These are phyloP conservation scores for Sarotherodon lohbergeri DNA, from an alignment of 2,113 vertebrate species.

Conservation along the genomic window DNA sequence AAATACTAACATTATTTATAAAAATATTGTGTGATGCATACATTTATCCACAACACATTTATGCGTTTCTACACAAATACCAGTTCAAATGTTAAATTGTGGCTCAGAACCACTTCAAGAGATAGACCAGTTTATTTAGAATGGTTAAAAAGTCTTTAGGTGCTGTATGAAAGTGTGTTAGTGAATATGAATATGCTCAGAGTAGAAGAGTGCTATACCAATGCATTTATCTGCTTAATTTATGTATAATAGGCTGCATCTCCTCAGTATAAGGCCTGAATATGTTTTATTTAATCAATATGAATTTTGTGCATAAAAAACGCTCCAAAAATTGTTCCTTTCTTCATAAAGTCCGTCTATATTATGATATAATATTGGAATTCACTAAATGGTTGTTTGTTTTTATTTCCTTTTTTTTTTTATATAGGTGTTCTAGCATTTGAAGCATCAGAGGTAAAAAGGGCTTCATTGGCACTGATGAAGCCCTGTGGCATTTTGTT, in stretches of 20 bases:
- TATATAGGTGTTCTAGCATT: too few species aligned
- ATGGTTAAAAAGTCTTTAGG: not conserved
- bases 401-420: too few species aligned
- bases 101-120: not conserved
- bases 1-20: too few species aligned
- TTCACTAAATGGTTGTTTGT: not conserved
- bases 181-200: not conserved
- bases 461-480: too few species aligned
- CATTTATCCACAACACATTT: too few species aligned
- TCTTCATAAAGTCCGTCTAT: rapidly evolving
- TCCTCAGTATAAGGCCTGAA: not conserved
- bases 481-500: too few species aligned
- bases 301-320: not conserved
- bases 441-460: too few species aligned
- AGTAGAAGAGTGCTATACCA: not conserved
- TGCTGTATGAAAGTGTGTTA: not conserved
- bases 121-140: not conserved
- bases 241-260: not conserved
- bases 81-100: not conserved
- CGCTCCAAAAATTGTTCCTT: not conserved
- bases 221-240: not conserved
- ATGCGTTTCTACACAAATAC: not conserved
- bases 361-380: not conserved
- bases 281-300: not conserved
- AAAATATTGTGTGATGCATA: too few species aligned